phyloP scores from a whole-genome alignment of 1,140 invertebrate species.

The Neodiprion pinetum region DNA sequence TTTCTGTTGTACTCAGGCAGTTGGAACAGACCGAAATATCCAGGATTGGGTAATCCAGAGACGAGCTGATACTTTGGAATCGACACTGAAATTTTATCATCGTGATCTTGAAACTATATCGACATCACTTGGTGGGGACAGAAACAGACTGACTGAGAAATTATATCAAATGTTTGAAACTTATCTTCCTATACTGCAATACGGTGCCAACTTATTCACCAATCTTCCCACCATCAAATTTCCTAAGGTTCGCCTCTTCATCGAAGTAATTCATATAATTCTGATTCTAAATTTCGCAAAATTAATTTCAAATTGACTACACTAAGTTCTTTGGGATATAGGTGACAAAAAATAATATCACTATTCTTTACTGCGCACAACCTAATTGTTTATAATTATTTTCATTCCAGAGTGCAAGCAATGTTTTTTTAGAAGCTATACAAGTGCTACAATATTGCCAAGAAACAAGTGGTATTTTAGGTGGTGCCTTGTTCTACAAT shows the following conservation, averaged over 20 bases:
- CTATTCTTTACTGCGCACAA: constrained; percentile 16
- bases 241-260: constrained; percentile 69
- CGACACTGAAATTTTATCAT: constrained; percentile 80
- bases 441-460: constrained; percentile 81
- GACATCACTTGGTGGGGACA: constrained; percentile 65
- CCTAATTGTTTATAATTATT: constrained; percentile 24
- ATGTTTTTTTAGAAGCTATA: constrained; percentile 81
- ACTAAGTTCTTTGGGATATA: neutral
- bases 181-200: constrained; percentile 81
- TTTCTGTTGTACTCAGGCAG: constrained; percentile 65
- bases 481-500: constrained; percentile 80
- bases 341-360: neutral
- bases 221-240: constrained; percentile 77
- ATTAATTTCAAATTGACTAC: no score
- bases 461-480: constrained; percentile 74
- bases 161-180: constrained; percentile 85
- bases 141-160: constrained; percentile 74
- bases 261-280: constrained; percentile 22
- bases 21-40: constrained; percentile 85
- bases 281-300: neutral
- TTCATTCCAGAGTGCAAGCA: constrained; percentile 75
- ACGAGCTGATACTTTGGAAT: constrained; percentile 73
- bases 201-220: constrained; percentile 79
- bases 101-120: constrained; percentile 75
- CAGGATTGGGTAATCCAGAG: constrained; percentile 80